Evolutionary conservation across 2,797 vertebrate genomes (phyloP).

Genomic region (Centroberyx gerrardi): DNA sequence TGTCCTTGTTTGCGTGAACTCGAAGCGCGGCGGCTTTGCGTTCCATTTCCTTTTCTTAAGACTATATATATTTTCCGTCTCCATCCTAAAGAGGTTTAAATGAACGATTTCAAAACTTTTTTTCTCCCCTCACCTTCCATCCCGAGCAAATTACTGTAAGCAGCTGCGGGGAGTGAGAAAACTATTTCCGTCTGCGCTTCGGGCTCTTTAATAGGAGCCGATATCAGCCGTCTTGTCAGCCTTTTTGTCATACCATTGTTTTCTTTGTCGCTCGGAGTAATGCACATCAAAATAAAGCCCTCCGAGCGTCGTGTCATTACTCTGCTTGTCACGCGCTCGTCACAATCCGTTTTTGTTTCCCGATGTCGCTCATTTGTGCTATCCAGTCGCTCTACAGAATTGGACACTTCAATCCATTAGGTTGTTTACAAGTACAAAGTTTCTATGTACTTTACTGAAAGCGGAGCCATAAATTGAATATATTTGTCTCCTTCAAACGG

Average conservation of each 20-base stretch:
- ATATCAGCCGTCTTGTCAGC: constrained; percentile 69
- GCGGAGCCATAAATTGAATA: constrained; percentile 64
- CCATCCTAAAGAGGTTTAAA: constrained; percentile 41
- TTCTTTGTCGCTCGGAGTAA: constrained; percentile 69
- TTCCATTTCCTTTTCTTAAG: neutral
- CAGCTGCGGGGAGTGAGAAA: constrained; percentile 27
- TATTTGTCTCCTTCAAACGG: constrained; percentile 68
- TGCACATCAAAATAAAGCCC: constrained; percentile 71
- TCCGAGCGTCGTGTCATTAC: constrained; percentile 65
- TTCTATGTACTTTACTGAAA: constrained; percentile 65
- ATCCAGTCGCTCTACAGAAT: constrained; percentile 55
- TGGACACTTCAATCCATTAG: constrained; percentile 78
- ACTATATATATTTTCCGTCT: neutral
- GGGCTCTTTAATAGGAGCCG: constrained; percentile 66
- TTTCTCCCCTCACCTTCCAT: constrained; percentile 43
- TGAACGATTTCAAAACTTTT: constrained; percentile 43
- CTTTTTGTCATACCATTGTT: constrained; percentile 70
- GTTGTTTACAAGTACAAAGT: constrained; percentile 67
- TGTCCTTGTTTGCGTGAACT: neutral
- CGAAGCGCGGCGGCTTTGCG: neutral
- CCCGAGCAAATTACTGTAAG: constrained; percentile 51
- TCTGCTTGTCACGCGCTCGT: constrained; percentile 68
- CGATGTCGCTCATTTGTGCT: constrained; percentile 64
- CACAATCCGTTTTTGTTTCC: constrained; percentile 62
- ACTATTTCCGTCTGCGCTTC: constrained; percentile 72